Conservation (phyloP, 1,140 invertebrate species). For the Lasioglossum baleicum region DNA sequence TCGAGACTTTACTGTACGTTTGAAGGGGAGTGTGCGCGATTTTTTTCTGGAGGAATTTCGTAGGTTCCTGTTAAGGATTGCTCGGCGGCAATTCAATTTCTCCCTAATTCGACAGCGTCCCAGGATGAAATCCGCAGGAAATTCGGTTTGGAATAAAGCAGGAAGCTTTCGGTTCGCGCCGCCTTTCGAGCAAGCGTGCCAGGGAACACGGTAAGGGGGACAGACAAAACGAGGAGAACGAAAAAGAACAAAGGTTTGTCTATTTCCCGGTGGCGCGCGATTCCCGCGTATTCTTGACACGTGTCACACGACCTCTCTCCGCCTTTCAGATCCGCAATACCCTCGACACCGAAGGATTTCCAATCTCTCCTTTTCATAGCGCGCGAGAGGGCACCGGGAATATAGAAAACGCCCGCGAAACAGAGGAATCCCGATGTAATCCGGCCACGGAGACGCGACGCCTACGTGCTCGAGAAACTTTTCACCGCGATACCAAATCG, state of each 20-base stretch:
- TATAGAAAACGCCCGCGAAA: conserved; percentile 40
- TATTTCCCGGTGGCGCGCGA: conserved; percentile 14
- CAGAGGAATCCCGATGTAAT: conserved; percentile 37
- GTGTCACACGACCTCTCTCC: conserved; percentile 40
- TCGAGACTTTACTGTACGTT: too few relatives aligned
- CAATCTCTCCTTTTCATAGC: conserved; percentile 44
- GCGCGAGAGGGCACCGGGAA: conserved; percentile 28
- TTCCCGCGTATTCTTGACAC: conserved; percentile 49
- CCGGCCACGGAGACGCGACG: conserved; percentile 24
- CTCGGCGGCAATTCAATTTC: not conserved
- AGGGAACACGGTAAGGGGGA: not conserved
- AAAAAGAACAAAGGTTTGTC: conserved; percentile 10
- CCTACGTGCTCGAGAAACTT: conserved; percentile 28
- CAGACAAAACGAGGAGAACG: not conserved
- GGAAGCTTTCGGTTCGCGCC: not conserved
- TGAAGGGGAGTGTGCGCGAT: too few relatives aligned
- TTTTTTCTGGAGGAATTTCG: not conserved
- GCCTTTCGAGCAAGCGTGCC: not conserved
- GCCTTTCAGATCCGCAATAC: conserved; percentile 41
- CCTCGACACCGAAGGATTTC: conserved; percentile 43
- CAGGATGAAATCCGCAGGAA: not conserved
- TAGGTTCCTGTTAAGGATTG: not conserved
- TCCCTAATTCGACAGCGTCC: not conserved
- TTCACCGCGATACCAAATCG: conserved; percentile 1
- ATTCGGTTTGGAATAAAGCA: conserved; percentile 3